Evolutionary conservation across 1,140 invertebrate species (phyloP), one percentile per base, ranked within the genome.

Genomic region (Pararge aegeria): DNA sequence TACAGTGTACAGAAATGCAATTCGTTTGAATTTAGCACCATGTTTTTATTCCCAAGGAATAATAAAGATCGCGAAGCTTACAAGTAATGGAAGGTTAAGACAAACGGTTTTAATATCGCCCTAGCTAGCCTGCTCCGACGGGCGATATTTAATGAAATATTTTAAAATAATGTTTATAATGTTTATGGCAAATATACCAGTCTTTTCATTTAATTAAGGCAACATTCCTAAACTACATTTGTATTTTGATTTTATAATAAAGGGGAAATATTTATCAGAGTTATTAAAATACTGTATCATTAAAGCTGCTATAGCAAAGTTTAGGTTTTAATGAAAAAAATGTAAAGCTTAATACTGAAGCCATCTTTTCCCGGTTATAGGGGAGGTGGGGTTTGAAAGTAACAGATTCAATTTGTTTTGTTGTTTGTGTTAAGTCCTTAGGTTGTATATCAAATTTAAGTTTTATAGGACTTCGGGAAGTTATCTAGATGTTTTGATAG

Each of bases 101-200:
- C 53, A 58, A 68, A 68, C 55, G 55, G 52, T 38, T 59, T 62
- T 68, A 68, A 68, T 65, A 65, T 58, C 46, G 62, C 42, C 55
- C 55, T 37, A 38, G n/a, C n/a, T n/a, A n/a, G n/a, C n/a, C n/a
- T 12, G 40, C 20, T 18, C 7, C 19, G 40, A 10, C 40, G 37
- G 53, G 40, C 29, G 40, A 18, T 37, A 40, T 30, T 55, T 55
- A 55, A 55, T 55, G 42, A 55, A 55, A 55, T 55, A 24, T 55
- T 55, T 30, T 55, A 55, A n/a, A n/a, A n/a, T 46, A 40, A 30
- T 55, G 42, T 55, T 55, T 55, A 55, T 55, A 16, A 16, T 10
- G n/a, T 20, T 15, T 12, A 4, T 15, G 46, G 19, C 4, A 5
- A n/a, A 18, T 51, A 27, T 27, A 27, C 1, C 27, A 5, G 38